Evolutionary conservation across 2,797 vertebrate species (phyloP).

Genomic region (Microcaecilia unicolor): DNA sequence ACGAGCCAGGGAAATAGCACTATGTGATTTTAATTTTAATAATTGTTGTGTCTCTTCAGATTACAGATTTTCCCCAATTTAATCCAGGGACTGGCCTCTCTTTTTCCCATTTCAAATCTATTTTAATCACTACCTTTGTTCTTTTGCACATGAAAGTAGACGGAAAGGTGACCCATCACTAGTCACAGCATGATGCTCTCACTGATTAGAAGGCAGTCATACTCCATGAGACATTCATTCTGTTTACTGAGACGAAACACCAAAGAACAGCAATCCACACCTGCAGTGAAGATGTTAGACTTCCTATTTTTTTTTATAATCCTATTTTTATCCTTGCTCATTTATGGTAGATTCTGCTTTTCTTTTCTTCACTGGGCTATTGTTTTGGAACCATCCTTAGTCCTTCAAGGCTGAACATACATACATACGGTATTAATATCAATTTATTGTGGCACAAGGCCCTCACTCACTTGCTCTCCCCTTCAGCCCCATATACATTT

Average conservation of each 20-base stretch:
- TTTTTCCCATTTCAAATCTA: slow-evolving; percentile 8
- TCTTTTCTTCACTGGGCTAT: background rate
- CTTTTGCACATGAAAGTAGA: slow-evolving; percentile 11
- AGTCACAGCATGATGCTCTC: slow-evolving; percentile 33
- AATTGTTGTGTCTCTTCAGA: slow-evolving; percentile 11
- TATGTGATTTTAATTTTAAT: slow-evolving; percentile 5
- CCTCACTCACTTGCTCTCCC: no score
- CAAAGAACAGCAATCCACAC: slow-evolving; percentile 35
- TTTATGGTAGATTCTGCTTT: slow-evolving; percentile 16
- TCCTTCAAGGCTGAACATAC: no score
- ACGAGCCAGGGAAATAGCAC: slow-evolving; percentile 1
- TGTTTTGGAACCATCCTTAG: slow-evolving; percentile 1
- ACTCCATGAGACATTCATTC: slow-evolving; percentile 39
- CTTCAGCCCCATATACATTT: no score
- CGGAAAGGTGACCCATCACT: slow-evolving; percentile 29
- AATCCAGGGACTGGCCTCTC: background rate
- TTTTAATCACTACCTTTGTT: slow-evolving; percentile 15
- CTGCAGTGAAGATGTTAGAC: slow-evolving; percentile 36
- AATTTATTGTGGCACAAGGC: no score
- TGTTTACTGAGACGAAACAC: slow-evolving; percentile 43
- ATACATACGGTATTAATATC: no score
- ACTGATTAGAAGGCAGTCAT: slow-evolving; percentile 51
- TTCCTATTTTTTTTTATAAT: slow-evolving; percentile 31
- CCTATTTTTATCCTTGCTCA: slow-evolving; percentile 41
- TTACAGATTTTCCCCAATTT: slow-evolving; percentile 11